A percentile compares a stretch with the other conserved stretches of the same genome.
Conservation (phyloP, 2,113 vertebrate genomes). For the Chaetodon trifascialis region DNA sequence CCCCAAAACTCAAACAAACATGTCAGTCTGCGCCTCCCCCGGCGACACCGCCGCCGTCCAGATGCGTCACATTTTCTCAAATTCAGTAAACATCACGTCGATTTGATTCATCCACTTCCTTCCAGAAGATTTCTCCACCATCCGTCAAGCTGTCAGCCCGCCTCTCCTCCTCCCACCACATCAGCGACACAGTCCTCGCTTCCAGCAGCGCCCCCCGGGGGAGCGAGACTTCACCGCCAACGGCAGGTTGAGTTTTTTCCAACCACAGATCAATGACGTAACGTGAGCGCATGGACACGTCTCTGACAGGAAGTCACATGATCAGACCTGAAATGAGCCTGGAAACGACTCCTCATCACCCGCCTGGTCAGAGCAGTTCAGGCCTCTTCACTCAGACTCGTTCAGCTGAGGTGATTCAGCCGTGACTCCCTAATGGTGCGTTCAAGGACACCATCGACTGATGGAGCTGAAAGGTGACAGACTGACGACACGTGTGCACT, state of each 20-base stretch:
- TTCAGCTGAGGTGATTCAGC: no score
- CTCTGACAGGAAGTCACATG: no score
- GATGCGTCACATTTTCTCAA: constrained; percentile 33
- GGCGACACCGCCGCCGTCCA: constrained; percentile 10
- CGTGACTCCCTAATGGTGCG: no score
- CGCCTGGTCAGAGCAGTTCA: no score
- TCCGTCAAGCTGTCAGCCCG: constrained; percentile 54
- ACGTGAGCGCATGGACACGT: neutral
- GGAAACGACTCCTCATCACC: no score
- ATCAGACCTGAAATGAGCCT: no score
- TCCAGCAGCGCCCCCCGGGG: neutral
- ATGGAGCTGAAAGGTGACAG: no score
- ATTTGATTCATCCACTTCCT: neutral
- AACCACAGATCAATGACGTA: neutral
- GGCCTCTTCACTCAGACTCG: no score
- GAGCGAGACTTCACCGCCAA: neutral
- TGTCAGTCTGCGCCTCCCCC: constrained; percentile 43
- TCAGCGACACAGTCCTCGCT: neutral
- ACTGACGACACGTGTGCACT: no score
- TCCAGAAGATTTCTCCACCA: constrained; percentile 26
- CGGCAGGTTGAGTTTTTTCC: constrained; percentile 7
- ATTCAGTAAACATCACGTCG: constrained; percentile 45
- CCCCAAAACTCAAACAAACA: constrained; percentile 49
- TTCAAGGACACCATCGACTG: no score
- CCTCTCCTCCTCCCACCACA: constrained; percentile 7